A percentile compares a stretch with the other conserved stretches of the same genome.
Evolutionary conservation across 1,140 invertebrate species (phyloP).

Genomic region (Agraylea sexmaculata): DNA sequence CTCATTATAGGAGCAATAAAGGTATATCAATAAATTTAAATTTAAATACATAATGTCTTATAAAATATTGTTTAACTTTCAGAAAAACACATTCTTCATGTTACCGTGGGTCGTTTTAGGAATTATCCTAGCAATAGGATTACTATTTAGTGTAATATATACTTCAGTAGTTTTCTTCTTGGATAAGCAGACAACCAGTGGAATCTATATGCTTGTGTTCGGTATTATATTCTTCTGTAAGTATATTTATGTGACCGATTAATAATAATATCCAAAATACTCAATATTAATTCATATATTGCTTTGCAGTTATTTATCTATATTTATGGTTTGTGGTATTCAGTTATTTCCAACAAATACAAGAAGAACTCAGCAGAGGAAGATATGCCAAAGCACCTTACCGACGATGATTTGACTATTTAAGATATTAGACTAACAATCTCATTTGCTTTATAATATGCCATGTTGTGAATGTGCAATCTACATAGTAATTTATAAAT

Average conservation of each 20-base stretch:
- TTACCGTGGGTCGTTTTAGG: slow-evolving; percentile 69
- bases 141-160: slow-evolving; percentile 63
- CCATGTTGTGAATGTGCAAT: no score
- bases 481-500: no score
- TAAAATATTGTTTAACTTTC: slow-evolving; percentile 25
- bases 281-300: slow-evolving; percentile 14
- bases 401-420: slow-evolving; percentile 38
- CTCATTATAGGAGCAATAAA: slow-evolving; percentile 63
- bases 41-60: slow-evolving; percentile 7
- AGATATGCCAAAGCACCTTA: slow-evolving; percentile 53
- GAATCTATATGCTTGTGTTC: slow-evolving; percentile 46
- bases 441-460: no score
- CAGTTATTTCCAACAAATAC: slow-evolving; percentile 61
- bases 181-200: slow-evolving; percentile 40
- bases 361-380: slow-evolving; percentile 51
- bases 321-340: slow-evolving; percentile 71
- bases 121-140: slow-evolving; percentile 58
- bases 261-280: not conserved
- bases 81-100: slow-evolving; percentile 70
- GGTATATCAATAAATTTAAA: slow-evolving; percentile 37
- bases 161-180: slow-evolving; percentile 60
- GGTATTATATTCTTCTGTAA: slow-evolving; percentile 50
- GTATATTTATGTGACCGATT: slow-evolving; percentile 21
- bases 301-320: slow-evolving; percentile 50
- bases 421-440: no score